phyloP scores from a whole-genome alignment of 2,888 invertebrate species.

The Temnothorax rugatulus region DNA sequence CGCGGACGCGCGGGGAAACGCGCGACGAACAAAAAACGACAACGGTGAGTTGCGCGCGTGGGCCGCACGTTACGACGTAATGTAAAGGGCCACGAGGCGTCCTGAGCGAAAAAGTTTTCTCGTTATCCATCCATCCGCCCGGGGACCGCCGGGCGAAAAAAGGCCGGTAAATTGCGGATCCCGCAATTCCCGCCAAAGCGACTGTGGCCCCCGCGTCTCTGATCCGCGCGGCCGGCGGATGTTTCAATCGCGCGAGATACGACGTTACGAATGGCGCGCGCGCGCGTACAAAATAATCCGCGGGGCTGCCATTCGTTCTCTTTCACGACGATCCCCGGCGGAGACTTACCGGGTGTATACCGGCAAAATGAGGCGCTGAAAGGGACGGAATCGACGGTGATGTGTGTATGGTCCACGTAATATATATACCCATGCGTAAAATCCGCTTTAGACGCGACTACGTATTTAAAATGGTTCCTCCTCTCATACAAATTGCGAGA shows the following conservation, averaged over 20 bases:
- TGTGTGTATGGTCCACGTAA: neutral
- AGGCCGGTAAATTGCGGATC: constrained; percentile 69
- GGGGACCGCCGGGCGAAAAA: constrained; percentile 62
- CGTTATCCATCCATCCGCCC: constrained; percentile 76
- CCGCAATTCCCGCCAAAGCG: constrained; percentile 66
- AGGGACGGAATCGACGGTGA: neutral
- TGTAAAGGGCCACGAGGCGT: constrained; percentile 73
- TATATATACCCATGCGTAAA: neutral
- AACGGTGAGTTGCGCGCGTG: constrained; percentile 52
- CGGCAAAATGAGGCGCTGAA: constrained; percentile 11
- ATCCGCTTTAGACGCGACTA: neutral
- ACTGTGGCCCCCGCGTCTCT: constrained; percentile 25
- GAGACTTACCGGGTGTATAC: neutral
- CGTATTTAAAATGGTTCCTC: constrained; percentile 9
- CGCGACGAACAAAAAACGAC: constrained; percentile 50
- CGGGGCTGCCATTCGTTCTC: constrained; percentile 1
- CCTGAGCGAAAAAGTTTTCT: constrained; percentile 76
- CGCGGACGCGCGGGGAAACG: neutral
- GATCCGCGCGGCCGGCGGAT: constrained; percentile 52
- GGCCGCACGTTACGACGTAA: constrained; percentile 68
- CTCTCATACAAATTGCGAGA: neutral
- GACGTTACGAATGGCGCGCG: neutral
- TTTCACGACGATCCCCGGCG: neutral
- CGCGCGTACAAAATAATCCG: constrained; percentile 18
- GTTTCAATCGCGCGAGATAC: constrained; percentile 51